Conservation (phyloP, 1,140 invertebrate genomes). For the Bacillus rossius region DNA sequence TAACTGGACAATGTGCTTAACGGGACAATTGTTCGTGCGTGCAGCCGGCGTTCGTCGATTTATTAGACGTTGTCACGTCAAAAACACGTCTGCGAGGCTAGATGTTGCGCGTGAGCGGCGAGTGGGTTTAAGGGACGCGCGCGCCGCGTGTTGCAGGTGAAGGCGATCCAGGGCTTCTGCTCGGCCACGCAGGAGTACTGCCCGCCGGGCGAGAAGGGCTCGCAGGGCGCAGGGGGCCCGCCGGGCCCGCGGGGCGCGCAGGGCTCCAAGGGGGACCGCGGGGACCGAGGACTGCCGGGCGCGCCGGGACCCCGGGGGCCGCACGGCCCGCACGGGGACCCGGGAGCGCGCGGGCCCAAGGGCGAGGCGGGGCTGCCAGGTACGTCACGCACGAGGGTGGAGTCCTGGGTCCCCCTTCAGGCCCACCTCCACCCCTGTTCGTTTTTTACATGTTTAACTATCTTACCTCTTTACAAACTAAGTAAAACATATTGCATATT, state of each 20-base stretch:
- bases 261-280: slow-evolving; percentile 47
- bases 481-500: too few species aligned
- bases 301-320: slow-evolving; percentile 49
- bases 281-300: slow-evolving; percentile 41
- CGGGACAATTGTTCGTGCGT: too few species aligned
- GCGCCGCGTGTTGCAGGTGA: slow-evolving; percentile 46
- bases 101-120: too few species aligned
- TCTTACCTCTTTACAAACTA: too few species aligned
- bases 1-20: too few species aligned
- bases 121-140: too few species aligned
- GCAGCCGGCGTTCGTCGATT: too few species aligned
- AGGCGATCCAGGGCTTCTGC: slow-evolving; percentile 69
- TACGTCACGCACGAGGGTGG: slow-evolving; percentile 3
- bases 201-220: slow-evolving; percentile 62
- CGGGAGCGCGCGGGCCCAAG: slow-evolving; percentile 51
- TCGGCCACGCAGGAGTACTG: slow-evolving; percentile 72
- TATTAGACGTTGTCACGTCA: too few species aligned
- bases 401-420: too few species aligned
- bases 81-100: too few species aligned
- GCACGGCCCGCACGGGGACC: slow-evolving; percentile 50
- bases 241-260: slow-evolving; percentile 47
- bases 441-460: too few species aligned
- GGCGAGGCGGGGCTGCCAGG: slow-evolving; percentile 34
- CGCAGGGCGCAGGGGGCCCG: slow-evolving; percentile 53
- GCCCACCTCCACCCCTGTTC: too few species aligned